Base-by-base conservation (phyloP, 1,140 invertebrate species). In the Diabrotica virgifera region DNA sequence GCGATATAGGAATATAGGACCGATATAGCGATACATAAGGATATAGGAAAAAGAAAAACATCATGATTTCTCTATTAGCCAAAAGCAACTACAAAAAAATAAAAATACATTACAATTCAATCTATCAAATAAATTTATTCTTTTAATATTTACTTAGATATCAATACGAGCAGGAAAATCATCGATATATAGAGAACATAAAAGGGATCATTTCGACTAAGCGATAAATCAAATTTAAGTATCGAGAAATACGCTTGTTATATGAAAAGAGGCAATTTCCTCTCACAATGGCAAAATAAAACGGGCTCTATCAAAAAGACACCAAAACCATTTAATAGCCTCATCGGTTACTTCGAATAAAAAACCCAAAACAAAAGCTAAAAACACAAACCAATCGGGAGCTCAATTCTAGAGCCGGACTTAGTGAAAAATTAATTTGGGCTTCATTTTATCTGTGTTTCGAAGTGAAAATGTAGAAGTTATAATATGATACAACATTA, bases 341-440 rank as follows among this genome's bases (percentile, higher is more conserved):
- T 46, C 40, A 62, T 56, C 58, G 61, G 50, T 55, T 40, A 50
- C 62, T 46, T n/a, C 66, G 66, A 61, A 64, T 67, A 68, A 68
- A 67, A 67, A 68, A 5, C 40, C 13, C 62, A 62, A 68, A 68
- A 68, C 66, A 68, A 68, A 68, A 64, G 66, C 66, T 56, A 59
- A 60, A 61, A 68, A 68, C 66, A 68, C 61, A 64, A 64, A 63
- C 66, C 64, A 62, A 68, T 68, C 66, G 57, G 63, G 52, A 55
- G 52, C 60, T 51, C 51, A 14, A 62, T 36, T 14, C 5, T 10
- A 14, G 40, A 10, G n/a, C 8, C 40, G 40, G 40, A 46, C 40
- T 46, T 2, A 24, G 24, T 24, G 24, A 24, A 24, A 24, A 24
- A 24, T 24, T 24, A 24, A 24, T 24, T 24, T 24, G 4, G 24